Evolutionary conservation across 1,140 invertebrate genomes (phyloP), one percentile per base, ranked within the genome.

Genomic region (Aphelinus certus): DNA sequence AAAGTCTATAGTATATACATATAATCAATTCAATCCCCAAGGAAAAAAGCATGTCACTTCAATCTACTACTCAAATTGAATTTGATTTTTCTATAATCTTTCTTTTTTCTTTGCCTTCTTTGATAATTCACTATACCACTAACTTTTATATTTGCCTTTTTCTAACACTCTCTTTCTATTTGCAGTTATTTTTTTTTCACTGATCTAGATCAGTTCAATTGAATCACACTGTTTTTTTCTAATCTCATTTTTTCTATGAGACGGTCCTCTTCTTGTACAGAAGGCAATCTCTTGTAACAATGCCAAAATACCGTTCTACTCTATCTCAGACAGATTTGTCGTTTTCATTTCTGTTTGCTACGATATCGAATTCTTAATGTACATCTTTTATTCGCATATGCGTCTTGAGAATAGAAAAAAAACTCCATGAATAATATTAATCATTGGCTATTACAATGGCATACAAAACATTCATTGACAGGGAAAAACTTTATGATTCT

Each of bases 381-480:
- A 53, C 4, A 60, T 42, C 2, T 60, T 60, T 48, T 7, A 69
- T 5, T 49, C 10, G 1, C 47, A 49, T 42, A 48, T 60, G 45
- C 42, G 60, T 45, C 42, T 42, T 45, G 3, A 53, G 47, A 63
- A 61, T n/a, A 46, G 45, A 65, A 65, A 57, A 43, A 7, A 46
- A 4, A 64, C 7, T 9, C 51, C 10, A 53, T 62, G 51, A 71
- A 62, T 57, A 67, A 49, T 56, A 72, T 9, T 9, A 71, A 63
- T 71, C 60, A 66, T 65, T n/a, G 43, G 7, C 82, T 84, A 84
- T 83, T 84, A 81, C 81, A 83, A 83, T 82, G 83, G 78, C 84
- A 84, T 79, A 85, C 85, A 86, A 85, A 83, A 86, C 83, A 85
- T 81, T 82, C 81, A 78, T 81, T 70, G 75, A 71, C 64, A 78